Evolutionary conservation across 2,797 vertebrate species (phyloP), one percentile per base, ranked within the genome.

Genomic region (Paratrypauchen microcephalus): DNA sequence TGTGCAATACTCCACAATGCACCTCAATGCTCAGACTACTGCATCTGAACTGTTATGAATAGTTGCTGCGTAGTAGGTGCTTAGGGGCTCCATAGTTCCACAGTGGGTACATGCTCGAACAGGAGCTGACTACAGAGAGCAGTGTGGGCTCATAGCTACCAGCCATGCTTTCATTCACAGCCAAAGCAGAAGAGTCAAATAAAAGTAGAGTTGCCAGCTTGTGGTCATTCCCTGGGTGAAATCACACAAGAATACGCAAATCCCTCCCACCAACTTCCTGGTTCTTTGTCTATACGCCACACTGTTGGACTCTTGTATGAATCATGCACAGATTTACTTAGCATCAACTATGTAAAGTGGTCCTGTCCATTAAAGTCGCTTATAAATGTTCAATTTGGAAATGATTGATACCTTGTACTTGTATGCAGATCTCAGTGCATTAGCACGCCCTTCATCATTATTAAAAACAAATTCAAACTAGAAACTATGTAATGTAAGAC

Each of bases 81-180:
- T 83, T 5, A 26, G 52, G 83, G 86, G 80, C 81, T 71, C 70
- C 55, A 64, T 71, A 74, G 69, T 65, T 74, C 70, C 70, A 75
- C 75, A 28, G 72, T 66, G 74, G 66, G 75, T 69, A 24, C 71
- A 70, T 78, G 77, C 76, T 77, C 67, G 74, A 74, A 81, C 75
- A 71, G 47, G 64, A 76, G 79, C 69, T 54, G 73, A 70, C 74
- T 81, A 78, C 72, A 78, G 70, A 87, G 66, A 77, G 75, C 74
- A 84, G 86, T 84, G 84, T 85, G 82, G 86, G 83, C 76, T 86
- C 78, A 76, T 85, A 73, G 86, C 87, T 83, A 79, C 68, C 69
- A 91, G 86, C 82, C 57, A 74, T 32, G 54, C 87, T 87, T 90
- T 89, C 70, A 88, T 91, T 89, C 73, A 77, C 73, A 68, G 83